Evolutionary conservation across 2,797 vertebrate genomes (phyloP).

Genomic region (Acanthis flammea): DNA sequence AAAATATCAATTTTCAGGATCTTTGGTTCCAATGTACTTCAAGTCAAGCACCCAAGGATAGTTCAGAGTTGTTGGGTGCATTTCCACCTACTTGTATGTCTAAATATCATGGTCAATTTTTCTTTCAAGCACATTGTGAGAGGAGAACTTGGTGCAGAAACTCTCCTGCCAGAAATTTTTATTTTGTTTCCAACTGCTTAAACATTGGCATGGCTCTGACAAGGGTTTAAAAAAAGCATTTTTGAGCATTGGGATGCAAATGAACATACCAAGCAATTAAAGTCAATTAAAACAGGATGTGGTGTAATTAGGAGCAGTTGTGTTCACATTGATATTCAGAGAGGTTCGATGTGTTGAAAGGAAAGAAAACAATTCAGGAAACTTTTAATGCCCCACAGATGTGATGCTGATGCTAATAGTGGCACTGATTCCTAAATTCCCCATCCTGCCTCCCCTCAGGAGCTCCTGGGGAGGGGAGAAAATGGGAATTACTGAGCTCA

Average conservation of each 20-base stretch:
- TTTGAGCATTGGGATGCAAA: constrained; percentile 76
- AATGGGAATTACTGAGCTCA: not conserved
- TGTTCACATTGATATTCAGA: constrained; percentile 73
- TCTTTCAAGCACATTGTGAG: not conserved
- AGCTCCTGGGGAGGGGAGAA: not conserved
- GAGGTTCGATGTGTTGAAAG: constrained; percentile 61
- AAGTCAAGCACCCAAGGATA: not conserved
- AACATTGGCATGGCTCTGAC: constrained; percentile 54
- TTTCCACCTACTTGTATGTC: not conserved
- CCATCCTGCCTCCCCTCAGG: not conserved
- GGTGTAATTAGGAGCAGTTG: constrained; percentile 76
- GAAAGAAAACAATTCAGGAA: constrained; percentile 66
- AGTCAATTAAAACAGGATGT: constrained; percentile 77
- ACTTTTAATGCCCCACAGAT: constrained; percentile 54
- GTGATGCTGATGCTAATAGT: constrained; percentile 19
- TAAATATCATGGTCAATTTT: not conserved
- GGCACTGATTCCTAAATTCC: not conserved
- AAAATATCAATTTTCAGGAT: not conserved
- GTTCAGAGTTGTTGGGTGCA: not conserved
- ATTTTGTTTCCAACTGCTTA: constrained; percentile 52
- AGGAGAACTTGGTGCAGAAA: not conserved
- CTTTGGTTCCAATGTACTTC: not conserved
- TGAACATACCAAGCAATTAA: constrained; percentile 74
- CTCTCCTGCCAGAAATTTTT: not conserved
- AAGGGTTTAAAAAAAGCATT: constrained; percentile 68